phyloP scores from a whole-genome alignment of 2,113 vertebrate species.

The Rana temporaria region DNA sequence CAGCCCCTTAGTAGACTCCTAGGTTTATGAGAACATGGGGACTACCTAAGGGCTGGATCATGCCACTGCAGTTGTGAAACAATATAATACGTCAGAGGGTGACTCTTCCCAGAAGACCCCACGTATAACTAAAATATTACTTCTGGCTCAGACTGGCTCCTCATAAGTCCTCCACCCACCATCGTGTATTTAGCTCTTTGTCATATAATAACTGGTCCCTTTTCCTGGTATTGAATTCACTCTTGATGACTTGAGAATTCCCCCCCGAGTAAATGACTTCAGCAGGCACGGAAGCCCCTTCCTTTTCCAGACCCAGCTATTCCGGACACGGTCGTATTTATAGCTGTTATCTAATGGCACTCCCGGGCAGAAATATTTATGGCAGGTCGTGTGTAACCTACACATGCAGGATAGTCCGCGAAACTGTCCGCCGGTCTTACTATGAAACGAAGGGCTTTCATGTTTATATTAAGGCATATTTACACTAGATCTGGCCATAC shows the following conservation, averaged over 20 bases:
- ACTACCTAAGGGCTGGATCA: too few species aligned
- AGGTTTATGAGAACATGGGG: too few species aligned
- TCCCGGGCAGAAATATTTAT: background rate
- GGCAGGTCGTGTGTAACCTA: background rate
- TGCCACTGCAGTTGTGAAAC: too few species aligned
- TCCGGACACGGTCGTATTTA: background rate
- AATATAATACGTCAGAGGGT: too few species aligned
- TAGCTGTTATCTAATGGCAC: constrained; percentile 20
- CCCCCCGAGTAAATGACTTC: background rate
- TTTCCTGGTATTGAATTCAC: constrained; percentile 25
- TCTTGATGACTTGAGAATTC: constrained; percentile 43
- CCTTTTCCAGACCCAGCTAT: background rate
- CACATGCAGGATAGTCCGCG: background rate
- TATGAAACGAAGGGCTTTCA: background rate
- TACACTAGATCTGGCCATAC: background rate
- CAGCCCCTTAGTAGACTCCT: too few species aligned
- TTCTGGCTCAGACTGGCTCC: too few species aligned
- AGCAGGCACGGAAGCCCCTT: constrained; percentile 24
- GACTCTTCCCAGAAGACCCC: too few species aligned
- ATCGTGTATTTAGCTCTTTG: background rate
- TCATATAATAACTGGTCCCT: background rate
- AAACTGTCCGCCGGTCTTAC: background rate
- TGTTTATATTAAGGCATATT: background rate
- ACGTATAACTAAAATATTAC: too few species aligned
- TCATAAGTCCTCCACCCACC: too few species aligned